A percentile compares a stretch with the other conserved stretches of the same genome.
Conservation (phyloP, 1,140 invertebrate species). For the Zophobas morio region DNA sequence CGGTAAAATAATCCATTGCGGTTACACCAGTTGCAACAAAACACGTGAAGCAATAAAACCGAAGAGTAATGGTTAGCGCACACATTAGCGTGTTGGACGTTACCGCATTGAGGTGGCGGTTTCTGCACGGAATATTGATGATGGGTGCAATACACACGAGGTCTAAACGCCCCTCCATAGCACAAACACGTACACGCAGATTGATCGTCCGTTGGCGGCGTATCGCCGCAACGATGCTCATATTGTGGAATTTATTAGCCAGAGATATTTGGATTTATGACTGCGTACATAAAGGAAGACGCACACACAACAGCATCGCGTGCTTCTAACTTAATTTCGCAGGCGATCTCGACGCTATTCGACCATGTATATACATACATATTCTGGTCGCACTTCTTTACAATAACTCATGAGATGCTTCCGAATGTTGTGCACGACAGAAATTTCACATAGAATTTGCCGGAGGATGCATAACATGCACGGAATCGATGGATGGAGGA, state of each 20-base stretch:
- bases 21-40: constrained; percentile 11
- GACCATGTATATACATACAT: not conserved
- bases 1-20: not conserved
- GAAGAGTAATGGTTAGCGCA: constrained; percentile 32
- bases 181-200: constrained; percentile 19
- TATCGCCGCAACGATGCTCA: constrained; percentile 30
- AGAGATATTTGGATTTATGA: constrained; percentile 37
- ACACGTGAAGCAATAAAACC: constrained; percentile 28
- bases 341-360: constrained; percentile 2
- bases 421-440: not conserved
- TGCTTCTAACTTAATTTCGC: constrained; percentile 36
- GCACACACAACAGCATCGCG: constrained; percentile 17
- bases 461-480: not conserved
- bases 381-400: not conserved
- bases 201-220: constrained; percentile 37
- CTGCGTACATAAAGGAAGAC: constrained; percentile 33
- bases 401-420: not conserved
- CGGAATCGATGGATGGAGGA: too few relatives aligned
- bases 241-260: constrained; percentile 28
- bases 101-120: constrained; percentile 29
- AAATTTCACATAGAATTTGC: not conserved
- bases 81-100: constrained; percentile 19
- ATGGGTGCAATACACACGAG: constrained; percentile 20
- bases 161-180: constrained; percentile 10
- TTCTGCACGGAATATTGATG: constrained; percentile 34